phyloP scores from a whole-genome alignment of 92 coral and sea anemone species.

The Zoanthus gigantus region DNA sequence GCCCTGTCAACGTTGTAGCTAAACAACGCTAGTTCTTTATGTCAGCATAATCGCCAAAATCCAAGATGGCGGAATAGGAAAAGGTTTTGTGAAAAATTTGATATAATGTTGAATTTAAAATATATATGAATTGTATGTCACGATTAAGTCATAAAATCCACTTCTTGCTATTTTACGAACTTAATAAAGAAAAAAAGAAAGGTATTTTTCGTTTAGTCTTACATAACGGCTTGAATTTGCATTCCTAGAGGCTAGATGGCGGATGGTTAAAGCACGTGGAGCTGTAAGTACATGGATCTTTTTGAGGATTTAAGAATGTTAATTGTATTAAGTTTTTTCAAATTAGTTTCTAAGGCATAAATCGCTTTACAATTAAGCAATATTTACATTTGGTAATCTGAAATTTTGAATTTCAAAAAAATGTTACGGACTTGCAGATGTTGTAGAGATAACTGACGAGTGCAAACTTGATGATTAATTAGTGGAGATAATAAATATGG shows the following conservation, averaged over 20 bases:
- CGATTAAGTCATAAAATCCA: not conserved
- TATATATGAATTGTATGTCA: not conserved
- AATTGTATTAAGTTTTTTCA: slow-evolving; percentile 31
- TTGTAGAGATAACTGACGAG: slow-evolving; percentile 10
- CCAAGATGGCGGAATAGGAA: slow-evolving; percentile 3
- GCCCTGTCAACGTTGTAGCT: slow-evolving; percentile 10
- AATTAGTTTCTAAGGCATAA: slow-evolving; percentile 39
- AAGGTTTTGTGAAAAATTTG: not conserved
- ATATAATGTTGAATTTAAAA: not conserved
- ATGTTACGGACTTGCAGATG: slow-evolving; percentile 20
- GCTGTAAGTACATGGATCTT: slow-evolving; percentile 30
- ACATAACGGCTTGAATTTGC: slow-evolving; percentile 15
- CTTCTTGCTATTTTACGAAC: slow-evolving; percentile 19
- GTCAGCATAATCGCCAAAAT: slow-evolving; percentile 20
- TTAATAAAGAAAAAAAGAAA: not conserved
- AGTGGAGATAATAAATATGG: no score
- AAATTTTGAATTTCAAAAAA: not conserved
- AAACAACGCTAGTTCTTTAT: slow-evolving; percentile 9
- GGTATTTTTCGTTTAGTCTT: slow-evolving; percentile 9
- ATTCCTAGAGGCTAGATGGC: slow-evolving; percentile 23
- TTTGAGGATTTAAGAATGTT: slow-evolving; percentile 29
- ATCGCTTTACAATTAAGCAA: slow-evolving; percentile 12
- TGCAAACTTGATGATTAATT: no score
- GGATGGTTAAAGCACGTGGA: slow-evolving; percentile 32
- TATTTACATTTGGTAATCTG: slow-evolving; percentile 4